Evolutionary conservation across 2,888 invertebrate genomes (phyloP), one percentile per base, ranked within the genome.

Genomic region (Caenorhabditis angaria): DNA sequence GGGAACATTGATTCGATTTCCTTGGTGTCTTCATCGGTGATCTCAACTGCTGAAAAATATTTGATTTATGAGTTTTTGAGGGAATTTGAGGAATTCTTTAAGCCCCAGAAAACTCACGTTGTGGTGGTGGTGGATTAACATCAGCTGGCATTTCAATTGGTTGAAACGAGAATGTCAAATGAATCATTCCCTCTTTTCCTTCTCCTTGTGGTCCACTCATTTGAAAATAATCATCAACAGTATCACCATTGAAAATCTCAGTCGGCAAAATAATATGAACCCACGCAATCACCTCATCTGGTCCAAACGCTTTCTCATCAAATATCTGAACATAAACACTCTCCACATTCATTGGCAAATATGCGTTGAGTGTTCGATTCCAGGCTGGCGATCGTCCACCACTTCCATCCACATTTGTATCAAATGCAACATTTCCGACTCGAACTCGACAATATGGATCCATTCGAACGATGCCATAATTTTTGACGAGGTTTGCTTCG

Each of bases 281-380:
- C 94, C 95, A 97, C 0, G 96, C 97, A 81, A 97, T 92, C 71
- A 95, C 90, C 89, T 97, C 96, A 89, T 97, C 97, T 91, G 94
- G 93, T 24, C 95, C 94, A 88, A 97, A 95, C 20, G 95, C 94
- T 88, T 95, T 93, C 90, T 90, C 97, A 89, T 97, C 97, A 89
- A 93, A 97, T 79, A 97, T 93, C 91, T 97, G 97, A 83, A 97
- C 88, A 86, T 93, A 94, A 80, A 97, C 91, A 14, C 93, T 92
- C 87, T 93, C 93, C 18, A 97, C 93, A 54, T 96, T 95, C 78
- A 92, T 91, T 0, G 96, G 94, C 69, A 97, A 90, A 81, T 93
- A 91, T 93, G 94, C 93, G 87, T 94, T 94, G 81, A 97, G 92
- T 61, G 93, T 93, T 90, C 95, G 94, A 89, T 95, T 95, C 97